These are phyloP conservation scores for Megalonaias nervosa DNA, from an alignment of 1,140 invertebrate species.

Conservation along the genomic window DNA sequence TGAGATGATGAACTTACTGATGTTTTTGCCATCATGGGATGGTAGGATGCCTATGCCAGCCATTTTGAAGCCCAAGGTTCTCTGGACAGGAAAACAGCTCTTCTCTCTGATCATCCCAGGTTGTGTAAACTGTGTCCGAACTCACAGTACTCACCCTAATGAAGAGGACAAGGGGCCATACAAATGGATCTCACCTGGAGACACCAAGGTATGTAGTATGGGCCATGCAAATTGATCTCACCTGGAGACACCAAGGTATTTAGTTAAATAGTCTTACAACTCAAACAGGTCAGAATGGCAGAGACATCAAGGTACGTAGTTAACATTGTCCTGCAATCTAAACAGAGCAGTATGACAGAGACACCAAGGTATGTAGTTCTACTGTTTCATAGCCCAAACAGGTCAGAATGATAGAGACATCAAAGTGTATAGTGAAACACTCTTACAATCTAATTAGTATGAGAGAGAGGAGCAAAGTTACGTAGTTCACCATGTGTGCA, in stretches of 20 bases:
- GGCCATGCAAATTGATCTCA: slow-evolving; percentile 99
- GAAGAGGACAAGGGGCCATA: slow-evolving; percentile 99
- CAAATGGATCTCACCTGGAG: slow-evolving; percentile 99
- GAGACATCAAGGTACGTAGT: too few relatives aligned
- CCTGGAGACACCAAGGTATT: slow-evolving; percentile 97
- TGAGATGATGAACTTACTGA: slow-evolving; percentile 98
- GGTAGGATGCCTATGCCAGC: slow-evolving; percentile 98
- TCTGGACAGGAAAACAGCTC: slow-evolving; percentile 98
- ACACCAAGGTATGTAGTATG: slow-evolving; percentile 89
- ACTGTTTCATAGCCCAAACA: too few relatives aligned
- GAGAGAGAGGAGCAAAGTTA: too few relatives aligned
- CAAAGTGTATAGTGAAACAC: too few relatives aligned
- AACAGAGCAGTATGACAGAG: too few relatives aligned
- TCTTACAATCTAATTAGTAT: too few relatives aligned
- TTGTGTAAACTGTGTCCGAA: slow-evolving; percentile 97
- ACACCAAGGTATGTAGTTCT: too few relatives aligned
- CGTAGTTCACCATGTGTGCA: too few relatives aligned
- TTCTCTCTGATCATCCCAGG: slow-evolving; percentile 99
- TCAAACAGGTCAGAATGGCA: too few relatives aligned
- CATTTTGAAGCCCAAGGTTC: slow-evolving; percentile 96
- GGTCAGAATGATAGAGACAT: too few relatives aligned
- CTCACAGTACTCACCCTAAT: slow-evolving; percentile 99
- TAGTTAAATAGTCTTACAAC: too few relatives aligned
- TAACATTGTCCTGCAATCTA: too few relatives aligned
- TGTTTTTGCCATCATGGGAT: slow-evolving; percentile 99